Percentiles rank a stretch among this genome's conserved stretches.
Evolutionary conservation across 2,797 vertebrate species (phyloP).

Genomic region (Poeciliopsis infans): DNA sequence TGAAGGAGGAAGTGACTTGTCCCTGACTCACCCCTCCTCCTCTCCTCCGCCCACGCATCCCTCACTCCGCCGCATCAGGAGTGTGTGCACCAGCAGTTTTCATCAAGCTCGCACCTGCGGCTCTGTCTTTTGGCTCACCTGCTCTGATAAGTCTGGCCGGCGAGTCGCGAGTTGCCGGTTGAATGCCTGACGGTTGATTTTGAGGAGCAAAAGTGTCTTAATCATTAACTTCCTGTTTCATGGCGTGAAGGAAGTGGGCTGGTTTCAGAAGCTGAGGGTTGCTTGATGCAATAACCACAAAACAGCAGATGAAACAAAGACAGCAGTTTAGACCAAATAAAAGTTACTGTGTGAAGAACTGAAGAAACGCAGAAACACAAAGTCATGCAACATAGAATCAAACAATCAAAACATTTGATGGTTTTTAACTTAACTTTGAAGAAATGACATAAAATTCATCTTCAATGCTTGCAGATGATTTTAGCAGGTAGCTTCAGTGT

Average conservation of each 20-base stretch:
- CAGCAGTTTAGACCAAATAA: background rate
- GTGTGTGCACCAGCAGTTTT: slow-evolving; percentile 5
- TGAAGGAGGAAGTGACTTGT: slow-evolving; percentile 66
- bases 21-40: slow-evolving; percentile 22
- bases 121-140: background rate
- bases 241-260: slow-evolving; percentile 12
- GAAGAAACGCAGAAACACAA: background rate
- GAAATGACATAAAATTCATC: background rate
- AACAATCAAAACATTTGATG: no score
- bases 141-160: fast-evolving
- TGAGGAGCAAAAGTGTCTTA: background rate
- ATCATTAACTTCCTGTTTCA: slow-evolving; percentile 30
- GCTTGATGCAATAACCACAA: slow-evolving; percentile 4
- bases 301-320: background rate
- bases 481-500: background rate
- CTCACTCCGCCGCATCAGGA: slow-evolving; percentile 29
- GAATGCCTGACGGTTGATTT: background rate
- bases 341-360: background rate
- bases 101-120: background rate
- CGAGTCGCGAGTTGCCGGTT: background rate
- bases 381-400: no score
- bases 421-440: background rate
- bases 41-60: slow-evolving; percentile 35
- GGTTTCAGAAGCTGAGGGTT: slow-evolving; percentile 13
- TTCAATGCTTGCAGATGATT: background rate